Evolutionary conservation across 2,888 invertebrate genomes (phyloP), one percentile per base, ranked within the genome.

Genomic region (Harpalus rufipes): DNA sequence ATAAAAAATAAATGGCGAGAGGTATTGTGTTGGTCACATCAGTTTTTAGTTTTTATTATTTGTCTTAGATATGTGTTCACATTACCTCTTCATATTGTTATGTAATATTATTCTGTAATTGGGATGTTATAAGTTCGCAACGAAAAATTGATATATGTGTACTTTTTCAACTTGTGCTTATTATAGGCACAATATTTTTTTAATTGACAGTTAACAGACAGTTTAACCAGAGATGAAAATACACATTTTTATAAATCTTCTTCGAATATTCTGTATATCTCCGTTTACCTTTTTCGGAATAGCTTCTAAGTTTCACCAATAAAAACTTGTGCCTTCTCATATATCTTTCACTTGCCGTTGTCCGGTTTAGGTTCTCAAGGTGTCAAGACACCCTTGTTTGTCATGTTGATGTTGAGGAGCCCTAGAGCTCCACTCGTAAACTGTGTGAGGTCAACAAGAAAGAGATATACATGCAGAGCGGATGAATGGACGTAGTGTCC

Each of bases 371-470:
- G n/a, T 41, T 41, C 44, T 44, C 44, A 44, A 74, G 41, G 72
- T 74, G 68, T 68, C 68, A 68, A 65, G 68, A 68, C 10, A 68
- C 68, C 68, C 68, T 68, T 68, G 68, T 68, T 68, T 68, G 68
- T 39, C 68, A 39, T 68, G 44, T 32, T 32, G 32, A 32, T 32
- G 32, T 32, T 51, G 44, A 51, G 44, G 44, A 51, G 44, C 44
- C 44, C 44, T 51, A 51, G 44, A 51, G 44, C 44, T 12, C 44
- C 44, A 51, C 44, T 51, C 44, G 32, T 51, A 51, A 25, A 14
- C 68, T 74, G 72, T 74, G 72, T 74, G 72, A 74, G 72, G 72
- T 74, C 72, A 74, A 41, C 72, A 44, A 18, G 41, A 39, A n/a
- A 14, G n/a, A 65, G 32, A 25, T 68, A 25, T 68, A 68, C 68